Evolutionary conservation across 2,888 invertebrate species (phyloP).

Genomic region (Cyclophora albipunctata): DNA sequence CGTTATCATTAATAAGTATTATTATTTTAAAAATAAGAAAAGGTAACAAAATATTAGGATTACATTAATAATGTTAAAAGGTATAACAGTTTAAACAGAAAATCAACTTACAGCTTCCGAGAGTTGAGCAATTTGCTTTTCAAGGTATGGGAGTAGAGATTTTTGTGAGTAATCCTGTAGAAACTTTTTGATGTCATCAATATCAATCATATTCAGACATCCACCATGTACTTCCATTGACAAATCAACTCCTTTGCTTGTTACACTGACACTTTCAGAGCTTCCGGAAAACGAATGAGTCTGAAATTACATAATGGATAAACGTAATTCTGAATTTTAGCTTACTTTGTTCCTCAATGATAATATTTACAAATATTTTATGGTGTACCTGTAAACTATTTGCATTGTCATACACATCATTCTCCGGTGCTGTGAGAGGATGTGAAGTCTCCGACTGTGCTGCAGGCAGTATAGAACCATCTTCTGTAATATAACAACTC

Average conservation of each 20-base stretch:
- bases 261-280: conserved; percentile 76
- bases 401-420: conserved; percentile 71
- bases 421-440: conserved; percentile 84
- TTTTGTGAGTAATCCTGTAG: conserved; percentile 90
- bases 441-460: conserved; percentile 69
- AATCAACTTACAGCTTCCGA: conserved; percentile 80
- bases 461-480: conserved; percentile 26
- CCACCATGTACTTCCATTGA: conserved; percentile 79
- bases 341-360: no score
- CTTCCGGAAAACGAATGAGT: conserved; percentile 72
- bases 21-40: background rate
- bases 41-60: conserved; percentile 4
- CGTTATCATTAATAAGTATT: background rate
- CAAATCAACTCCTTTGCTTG: conserved; percentile 60
- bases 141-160: conserved; percentile 92
- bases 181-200: conserved; percentile 88
- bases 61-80: background rate
- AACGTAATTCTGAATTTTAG: no score
- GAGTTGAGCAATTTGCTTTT: conserved; percentile 87
- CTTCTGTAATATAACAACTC: conserved; percentile 23
- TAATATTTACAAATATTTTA: no score
- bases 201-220: conserved; percentile 86
- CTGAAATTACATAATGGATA: conserved; percentile 32
- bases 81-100: background rate
- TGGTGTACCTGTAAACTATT: conserved; percentile 63